Evolutionary conservation across 2,113 vertebrate species (phyloP).

Genomic region (Rhineura floridana): DNA sequence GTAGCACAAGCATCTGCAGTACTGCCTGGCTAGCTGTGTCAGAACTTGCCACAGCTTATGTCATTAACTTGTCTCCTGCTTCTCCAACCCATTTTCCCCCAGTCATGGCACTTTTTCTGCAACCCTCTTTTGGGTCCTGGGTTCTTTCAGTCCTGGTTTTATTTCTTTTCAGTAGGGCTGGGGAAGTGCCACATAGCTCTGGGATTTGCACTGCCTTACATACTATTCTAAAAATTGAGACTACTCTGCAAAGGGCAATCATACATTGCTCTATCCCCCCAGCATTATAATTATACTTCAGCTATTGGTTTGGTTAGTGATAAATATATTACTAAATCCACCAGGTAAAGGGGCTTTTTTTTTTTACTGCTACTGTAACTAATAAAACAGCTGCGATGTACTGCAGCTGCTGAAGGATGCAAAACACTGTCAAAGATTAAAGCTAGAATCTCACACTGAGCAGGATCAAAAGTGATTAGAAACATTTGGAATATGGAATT

Average conservation of each 20-base stretch:
- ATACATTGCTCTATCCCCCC: not conserved
- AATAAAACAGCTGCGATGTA: slow-evolving; percentile 59
- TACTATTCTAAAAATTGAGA: not conserved
- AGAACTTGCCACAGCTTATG: not conserved
- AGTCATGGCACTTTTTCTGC: not conserved
- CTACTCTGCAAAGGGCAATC: not conserved
- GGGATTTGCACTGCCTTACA: not conserved
- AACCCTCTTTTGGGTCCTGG: not conserved
- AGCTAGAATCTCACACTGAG: slow-evolving; percentile 51
- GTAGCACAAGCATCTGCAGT: not conserved
- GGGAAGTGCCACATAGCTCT: not conserved
- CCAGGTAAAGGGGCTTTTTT: slow-evolving; percentile 24
- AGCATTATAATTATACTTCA: slow-evolving; percentile 36
- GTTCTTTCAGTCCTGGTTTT: not conserved
- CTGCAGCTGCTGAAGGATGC: slow-evolving; percentile 54
- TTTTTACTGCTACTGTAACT: slow-evolving; percentile 55
- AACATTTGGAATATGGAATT: slow-evolving; percentile 60
- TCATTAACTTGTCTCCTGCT: not conserved
- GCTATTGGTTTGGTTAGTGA: slow-evolving; percentile 1
- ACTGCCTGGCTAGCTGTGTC: not conserved
- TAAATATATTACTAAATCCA: slow-evolving; percentile 30
- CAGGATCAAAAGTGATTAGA: slow-evolving; percentile 65
- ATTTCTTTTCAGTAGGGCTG: not conserved
- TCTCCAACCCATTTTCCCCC: not conserved
- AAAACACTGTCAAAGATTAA: slow-evolving; percentile 68